phyloP scores from a whole-genome alignment of 1,140 invertebrate species.

The Cardiocondyla obscurior region DNA sequence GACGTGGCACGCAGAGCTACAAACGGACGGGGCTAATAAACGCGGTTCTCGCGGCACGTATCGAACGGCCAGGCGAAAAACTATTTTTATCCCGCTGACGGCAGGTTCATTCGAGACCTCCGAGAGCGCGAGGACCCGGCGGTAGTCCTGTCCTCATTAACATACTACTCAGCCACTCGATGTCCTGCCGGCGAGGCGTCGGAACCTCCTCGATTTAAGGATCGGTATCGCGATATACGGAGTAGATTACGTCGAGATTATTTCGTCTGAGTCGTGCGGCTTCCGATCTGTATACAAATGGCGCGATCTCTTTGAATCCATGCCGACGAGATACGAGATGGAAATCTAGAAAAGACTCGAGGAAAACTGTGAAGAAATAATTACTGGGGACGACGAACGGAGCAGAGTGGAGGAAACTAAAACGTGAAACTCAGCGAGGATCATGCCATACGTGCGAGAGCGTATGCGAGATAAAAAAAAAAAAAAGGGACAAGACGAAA shows the following conservation, averaged over 20 bases:
- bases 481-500: background rate
- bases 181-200: constrained; percentile 37
- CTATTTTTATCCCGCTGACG: constrained; percentile 62
- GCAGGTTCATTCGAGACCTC: constrained; percentile 68
- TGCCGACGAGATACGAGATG: constrained; percentile 43
- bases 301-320: constrained; percentile 57
- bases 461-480: background rate
- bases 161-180: constrained; percentile 71
- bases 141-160: constrained; percentile 71
- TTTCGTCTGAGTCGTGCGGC: constrained; percentile 65
- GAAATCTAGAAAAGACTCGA: background rate
- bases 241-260: constrained; percentile 71
- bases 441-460: background rate
- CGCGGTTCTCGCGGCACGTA: background rate
- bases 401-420: background rate
- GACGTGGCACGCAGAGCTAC: background rate
- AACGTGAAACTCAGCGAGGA: background rate
- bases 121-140: constrained; percentile 53
- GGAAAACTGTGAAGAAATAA: background rate
- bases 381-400: background rate
- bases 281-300: constrained; percentile 64
- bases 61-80: background rate
- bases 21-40: constrained; percentile 29
- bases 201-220: constrained; percentile 47
- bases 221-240: constrained; percentile 62